Evolutionary conservation across 2,888 invertebrate species (phyloP), one percentile per base, ranked within the genome.

Genomic region (Drosophila merina): DNA sequence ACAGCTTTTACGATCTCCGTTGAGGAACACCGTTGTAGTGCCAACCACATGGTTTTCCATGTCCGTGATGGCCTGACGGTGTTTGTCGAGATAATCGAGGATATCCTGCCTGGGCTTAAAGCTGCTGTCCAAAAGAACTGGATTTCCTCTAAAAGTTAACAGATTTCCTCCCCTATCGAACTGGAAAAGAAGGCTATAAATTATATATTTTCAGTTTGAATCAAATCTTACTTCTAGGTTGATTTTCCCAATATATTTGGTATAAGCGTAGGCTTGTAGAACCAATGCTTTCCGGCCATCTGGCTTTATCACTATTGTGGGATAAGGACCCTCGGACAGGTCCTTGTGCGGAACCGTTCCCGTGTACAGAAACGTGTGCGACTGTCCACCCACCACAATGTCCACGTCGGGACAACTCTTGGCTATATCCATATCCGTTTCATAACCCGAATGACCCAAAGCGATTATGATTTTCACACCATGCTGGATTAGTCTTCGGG

Each of bases 261-360:
- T 97, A 87, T 95, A 97, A 0, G 97, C 97, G 85, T 95, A 98
- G 0, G 97, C 97, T 92, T 98, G 97, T 0, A 98, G 96, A 0
- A 96, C 96, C 1, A 96, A 96, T 0, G 96, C 96, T 68, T 93
- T 91, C 89, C 94, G 94, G 0, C 96, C 96, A 63, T 93, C 94
- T 5, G 90, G 71, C 91, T 97, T 96, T 8, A 91, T 92, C 0
- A 97, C 93, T 33, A 95, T 92, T 0, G 93, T 94, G 0, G 98
- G 98, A 92, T 98, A 98, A 0, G 94, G 93, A 0, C 96, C 97
- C 76, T 94, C 93, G 0, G 94, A 92, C 28, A 90, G 87, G 83
- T 97, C 97, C 0, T 90, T 83, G 75, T 95, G 95, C 0, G 95
- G 96, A 31, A 92, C 93, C 0, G 89, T 89, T 1, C 96, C 96